Percentiles rank a stretch among this genome's conserved stretches.
phyloP scores from a whole-genome alignment of 1,140 invertebrate species.

The Micrasema longulum region DNA sequence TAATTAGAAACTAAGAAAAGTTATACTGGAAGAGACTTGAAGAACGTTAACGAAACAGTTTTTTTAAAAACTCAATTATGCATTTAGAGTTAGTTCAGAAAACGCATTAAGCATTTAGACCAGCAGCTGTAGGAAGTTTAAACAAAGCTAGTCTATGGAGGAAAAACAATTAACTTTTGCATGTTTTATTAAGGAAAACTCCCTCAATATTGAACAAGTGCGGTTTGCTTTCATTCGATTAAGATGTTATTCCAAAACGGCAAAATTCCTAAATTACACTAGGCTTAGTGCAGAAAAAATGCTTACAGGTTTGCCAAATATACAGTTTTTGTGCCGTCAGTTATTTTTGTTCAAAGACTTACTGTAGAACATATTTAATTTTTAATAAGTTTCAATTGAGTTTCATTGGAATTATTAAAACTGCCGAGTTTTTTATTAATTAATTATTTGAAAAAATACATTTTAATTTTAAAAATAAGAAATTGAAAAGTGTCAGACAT shows the following conservation, averaged over 20 bases:
- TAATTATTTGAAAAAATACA: no score
- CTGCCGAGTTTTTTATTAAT: no score
- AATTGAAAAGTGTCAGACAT: no score
- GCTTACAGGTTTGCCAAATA: no score
- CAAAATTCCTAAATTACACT: slow-evolving; percentile 9
- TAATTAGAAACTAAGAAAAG: slow-evolving; percentile 35
- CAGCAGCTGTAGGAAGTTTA: slow-evolving; percentile 33
- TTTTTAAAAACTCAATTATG: slow-evolving; percentile 38
- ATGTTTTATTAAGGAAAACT: slow-evolving; percentile 52
- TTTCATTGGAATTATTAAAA: no score
- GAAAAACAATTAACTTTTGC: slow-evolving; percentile 51
- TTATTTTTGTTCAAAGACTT: no score
- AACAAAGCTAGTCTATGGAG: slow-evolving; percentile 34
- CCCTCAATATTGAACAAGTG: slow-evolving; percentile 44
- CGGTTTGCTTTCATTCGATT: slow-evolving; percentile 38
- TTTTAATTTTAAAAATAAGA: no score
- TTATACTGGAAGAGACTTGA: background rate
- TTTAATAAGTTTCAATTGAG: no score
- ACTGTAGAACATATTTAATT: no score
- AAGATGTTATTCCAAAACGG: slow-evolving; percentile 36
- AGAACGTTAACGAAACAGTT: slow-evolving; percentile 20
- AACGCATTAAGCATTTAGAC: slow-evolving; percentile 51
- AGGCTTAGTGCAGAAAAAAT: no score
- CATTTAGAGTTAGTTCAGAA: slow-evolving; percentile 29
- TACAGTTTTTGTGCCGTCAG: no score